Evolutionary conservation across 2,888 invertebrate species (phyloP).

Genomic region (Coelinius sp.): DNA sequence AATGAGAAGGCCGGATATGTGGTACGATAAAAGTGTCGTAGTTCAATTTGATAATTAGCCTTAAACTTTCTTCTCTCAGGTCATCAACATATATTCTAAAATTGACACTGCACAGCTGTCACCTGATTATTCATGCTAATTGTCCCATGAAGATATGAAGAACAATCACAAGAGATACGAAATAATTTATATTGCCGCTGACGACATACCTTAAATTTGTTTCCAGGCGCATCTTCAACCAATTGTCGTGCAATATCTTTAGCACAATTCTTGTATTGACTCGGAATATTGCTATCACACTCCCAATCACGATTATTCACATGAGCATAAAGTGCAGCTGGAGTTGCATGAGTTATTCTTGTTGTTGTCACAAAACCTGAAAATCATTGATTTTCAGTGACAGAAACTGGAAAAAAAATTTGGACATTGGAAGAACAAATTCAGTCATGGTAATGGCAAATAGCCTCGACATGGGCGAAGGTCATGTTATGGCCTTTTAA

Average conservation of each 20-base stretch:
- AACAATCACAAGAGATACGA: too few relatives aligned
- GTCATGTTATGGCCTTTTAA: conserved; percentile 50
- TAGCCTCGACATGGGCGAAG: conserved; percentile 57
- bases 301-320: conserved; percentile 76
- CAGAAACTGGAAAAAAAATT: background rate
- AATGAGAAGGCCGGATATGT: conserved; percentile 45
- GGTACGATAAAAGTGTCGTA: conserved; percentile 44
- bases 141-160: too few relatives aligned
- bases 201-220: conserved; percentile 73
- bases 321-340: conserved; percentile 75
- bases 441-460: conserved; percentile 38
- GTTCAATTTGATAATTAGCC: conserved; percentile 48
- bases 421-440: background rate
- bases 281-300: conserved; percentile 71
- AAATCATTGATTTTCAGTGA: background rate
- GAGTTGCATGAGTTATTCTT: conserved; percentile 78
- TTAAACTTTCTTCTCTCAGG: conserved; percentile 44
- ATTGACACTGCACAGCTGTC: conserved; percentile 7
- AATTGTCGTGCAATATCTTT: conserved; percentile 78
- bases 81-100: conserved; percentile 10
- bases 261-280: conserved; percentile 64
- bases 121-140: background rate
- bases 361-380: conserved; percentile 78
- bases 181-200: background rate
- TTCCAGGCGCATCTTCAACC: conserved; percentile 76